These are phyloP conservation scores for Dryococelus australis DNA, from an alignment of 2,888 invertebrate species.

Conservation along the genomic window DNA sequence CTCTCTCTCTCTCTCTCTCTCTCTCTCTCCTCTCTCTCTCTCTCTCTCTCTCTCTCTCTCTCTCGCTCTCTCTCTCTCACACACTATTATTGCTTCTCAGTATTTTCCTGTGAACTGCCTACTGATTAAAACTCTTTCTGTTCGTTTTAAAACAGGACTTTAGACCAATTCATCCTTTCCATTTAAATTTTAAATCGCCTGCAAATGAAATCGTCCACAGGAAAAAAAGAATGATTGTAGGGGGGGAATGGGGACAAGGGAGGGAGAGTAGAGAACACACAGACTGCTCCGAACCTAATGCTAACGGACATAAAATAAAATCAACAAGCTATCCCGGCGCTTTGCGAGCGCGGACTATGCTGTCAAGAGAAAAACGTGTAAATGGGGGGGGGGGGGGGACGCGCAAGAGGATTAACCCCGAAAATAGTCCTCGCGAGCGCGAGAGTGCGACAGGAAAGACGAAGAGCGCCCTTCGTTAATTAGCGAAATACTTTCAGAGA, in stretches of 20 bases:
- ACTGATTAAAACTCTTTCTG: not conserved
- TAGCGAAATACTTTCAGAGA: not conserved
- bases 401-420: conserved; percentile 17
- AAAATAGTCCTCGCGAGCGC: not conserved
- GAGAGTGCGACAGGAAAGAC: not conserved
- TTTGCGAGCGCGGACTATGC: not conserved
- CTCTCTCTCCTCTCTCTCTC: no score
- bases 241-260: not conserved
- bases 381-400: not conserved
- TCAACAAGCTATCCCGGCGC: not conserved
- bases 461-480: conserved; percentile 10
- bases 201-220: not conserved
- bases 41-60: no score
- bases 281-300: not conserved
- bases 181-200: not conserved
- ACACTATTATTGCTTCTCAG: no score
- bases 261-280: not conserved
- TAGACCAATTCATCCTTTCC: not conserved
- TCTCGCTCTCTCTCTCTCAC: no score
- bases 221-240: not conserved
- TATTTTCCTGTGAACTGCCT: not conserved
- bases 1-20: no score
- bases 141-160: not conserved
- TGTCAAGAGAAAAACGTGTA: not conserved
- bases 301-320: conserved; percentile 19